Base-by-base conservation (phyloP, 2,797 vertebrate species). In the Gymnopithys bicolor region DNA sequence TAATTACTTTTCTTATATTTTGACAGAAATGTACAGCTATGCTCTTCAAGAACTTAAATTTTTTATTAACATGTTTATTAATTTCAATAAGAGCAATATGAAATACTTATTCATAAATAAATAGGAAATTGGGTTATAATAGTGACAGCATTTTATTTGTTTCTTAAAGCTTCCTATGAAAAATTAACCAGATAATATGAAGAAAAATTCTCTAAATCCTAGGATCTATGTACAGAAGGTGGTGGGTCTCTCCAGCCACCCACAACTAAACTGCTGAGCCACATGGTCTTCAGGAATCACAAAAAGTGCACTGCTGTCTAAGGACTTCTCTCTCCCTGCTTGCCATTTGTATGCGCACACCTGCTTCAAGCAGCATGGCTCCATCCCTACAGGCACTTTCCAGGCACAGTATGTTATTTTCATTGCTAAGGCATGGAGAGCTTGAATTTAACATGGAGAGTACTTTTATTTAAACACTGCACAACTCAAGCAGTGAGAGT, bases 401-500 rank as follows among this genome's bases (percentile, higher is more conserved):
- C 39, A 75, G 75, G 58, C 78, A 66, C 66, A 64, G 32, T 80
- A 68, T 84, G 93, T 81, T 92, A 87, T 91, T 88, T 92, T 94
- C 82, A 83, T 91, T 91, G 76, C 71, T 81, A 11, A 84, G 69
- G 66, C 58, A 63, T 27, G 19, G 66, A 92, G 73, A 93, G 46
- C 37, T 92, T 93, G 69, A 92, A 95, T 94, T 95, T 93, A 92
- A 91, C 87, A 92, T 62, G 28, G 66, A 91, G 46, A 87, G 93
- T 93, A 81, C 89, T 96, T 95, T 95, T 95, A 91, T 94, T 95
- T 95, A 95, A 95, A 90, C 81, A 86, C 55, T 66, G 49, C 76
- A 78, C 69, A 94, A 84, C 51, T 93, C 79, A 88, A 79, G 84
- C 87, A 94, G 87, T 41, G 83, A 92, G 51, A 93, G 82, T 41